Evolutionary conservation across 2,888 invertebrate species (phyloP).

Genomic region (Drosophila vallismaia): DNA sequence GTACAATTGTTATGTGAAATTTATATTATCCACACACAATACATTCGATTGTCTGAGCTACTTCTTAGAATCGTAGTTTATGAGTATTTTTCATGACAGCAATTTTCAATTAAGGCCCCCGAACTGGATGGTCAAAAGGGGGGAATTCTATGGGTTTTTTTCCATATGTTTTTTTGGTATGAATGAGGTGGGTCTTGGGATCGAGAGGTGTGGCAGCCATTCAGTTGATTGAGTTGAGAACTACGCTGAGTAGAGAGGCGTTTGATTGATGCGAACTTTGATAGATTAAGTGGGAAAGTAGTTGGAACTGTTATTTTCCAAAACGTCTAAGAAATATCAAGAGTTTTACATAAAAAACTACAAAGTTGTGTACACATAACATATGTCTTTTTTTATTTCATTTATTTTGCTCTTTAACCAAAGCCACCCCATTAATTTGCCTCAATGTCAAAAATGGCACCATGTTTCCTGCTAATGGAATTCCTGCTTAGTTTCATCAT

Average conservation of each 20-base stretch:
- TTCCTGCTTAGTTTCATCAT: constrained; percentile 39
- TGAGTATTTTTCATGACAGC: constrained; percentile 69
- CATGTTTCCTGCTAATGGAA: constrained; percentile 38
- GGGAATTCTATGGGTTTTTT: not conserved
- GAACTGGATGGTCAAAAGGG: constrained; percentile 3
- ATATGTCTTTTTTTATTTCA: constrained; percentile 4
- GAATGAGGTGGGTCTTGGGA: constrained; percentile 25
- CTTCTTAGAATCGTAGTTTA: constrained; percentile 70
- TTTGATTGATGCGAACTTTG: constrained; percentile 35
- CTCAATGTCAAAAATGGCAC: constrained; percentile 27
- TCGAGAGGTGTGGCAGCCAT: constrained; percentile 34
- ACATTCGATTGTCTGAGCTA: constrained; percentile 67
- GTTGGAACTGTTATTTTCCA: constrained; percentile 1
- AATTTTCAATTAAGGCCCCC: constrained; percentile 73
- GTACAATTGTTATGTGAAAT: constrained; percentile 76
- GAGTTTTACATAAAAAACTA: not conserved
- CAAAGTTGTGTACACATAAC: not conserved
- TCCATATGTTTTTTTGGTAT: not conserved
- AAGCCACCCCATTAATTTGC: constrained; percentile 28
- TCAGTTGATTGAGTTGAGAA: constrained; percentile 29
- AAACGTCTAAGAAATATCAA: not conserved
- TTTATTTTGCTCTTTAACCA: constrained; percentile 6
- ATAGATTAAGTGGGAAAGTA: constrained; percentile 14
- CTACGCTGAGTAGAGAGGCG: constrained; percentile 19
- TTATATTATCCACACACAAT: constrained; percentile 53